These are phyloP conservation scores for Talpa occidentalis DNA, from an alignment of 2,113 vertebrate genomes.

Conservation along the genomic window DNA sequence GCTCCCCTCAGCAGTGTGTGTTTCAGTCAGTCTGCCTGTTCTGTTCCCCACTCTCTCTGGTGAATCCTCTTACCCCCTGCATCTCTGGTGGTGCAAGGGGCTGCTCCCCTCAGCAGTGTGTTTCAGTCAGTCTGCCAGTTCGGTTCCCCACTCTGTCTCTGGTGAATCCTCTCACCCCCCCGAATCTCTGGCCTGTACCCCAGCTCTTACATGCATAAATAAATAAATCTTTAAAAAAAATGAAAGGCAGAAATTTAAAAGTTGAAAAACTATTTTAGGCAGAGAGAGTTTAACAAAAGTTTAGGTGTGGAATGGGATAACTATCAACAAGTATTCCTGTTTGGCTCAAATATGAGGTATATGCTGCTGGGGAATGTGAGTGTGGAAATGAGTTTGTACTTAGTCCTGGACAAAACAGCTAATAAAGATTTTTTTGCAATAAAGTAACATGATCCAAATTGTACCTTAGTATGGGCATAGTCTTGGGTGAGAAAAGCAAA, in stretches of 20 bases:
- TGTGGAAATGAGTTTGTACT: neutral
- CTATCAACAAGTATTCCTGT: neutral
- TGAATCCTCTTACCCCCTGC: too few species aligned
- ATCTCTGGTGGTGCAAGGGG: too few species aligned
- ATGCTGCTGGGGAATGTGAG: neutral
- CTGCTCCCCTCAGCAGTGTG: too few species aligned
- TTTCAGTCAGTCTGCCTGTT: too few species aligned
- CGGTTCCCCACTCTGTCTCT: too few species aligned
- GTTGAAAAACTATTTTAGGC: neutral
- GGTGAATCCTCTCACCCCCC: too few species aligned
- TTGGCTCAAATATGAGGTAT: neutral
- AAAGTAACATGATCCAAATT: neutral
- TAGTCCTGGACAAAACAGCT: neutral
- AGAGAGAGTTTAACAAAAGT: slow-evolving; percentile 24
- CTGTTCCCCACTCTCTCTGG: too few species aligned
- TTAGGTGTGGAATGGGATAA: neutral
- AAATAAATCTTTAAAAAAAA: slow-evolving; percentile 4
- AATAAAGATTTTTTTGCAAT: neutral
- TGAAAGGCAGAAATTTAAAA: neutral
- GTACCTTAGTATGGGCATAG: neutral
- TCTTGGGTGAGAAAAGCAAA: neutral
- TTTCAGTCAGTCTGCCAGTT: too few species aligned
- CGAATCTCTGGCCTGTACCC: too few species aligned
- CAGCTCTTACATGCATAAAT: too few species aligned
- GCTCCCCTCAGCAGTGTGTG: too few species aligned